Evolutionary conservation across 2,797 vertebrate genomes (phyloP).

Genomic region (Myotis myotis): DNA sequence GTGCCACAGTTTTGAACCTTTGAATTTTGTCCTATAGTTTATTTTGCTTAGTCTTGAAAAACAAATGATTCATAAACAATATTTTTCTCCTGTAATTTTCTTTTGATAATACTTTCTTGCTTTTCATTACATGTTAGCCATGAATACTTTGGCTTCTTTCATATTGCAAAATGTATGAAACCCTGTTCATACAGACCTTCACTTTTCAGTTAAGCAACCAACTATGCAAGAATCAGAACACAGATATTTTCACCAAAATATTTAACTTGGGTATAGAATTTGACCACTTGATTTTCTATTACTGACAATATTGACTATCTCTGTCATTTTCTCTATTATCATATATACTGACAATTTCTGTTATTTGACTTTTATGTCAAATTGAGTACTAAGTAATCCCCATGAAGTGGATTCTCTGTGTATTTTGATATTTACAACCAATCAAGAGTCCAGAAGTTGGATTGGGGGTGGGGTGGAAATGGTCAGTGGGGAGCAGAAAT

Average conservation of each 20-base stretch:
- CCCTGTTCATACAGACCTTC: not conserved
- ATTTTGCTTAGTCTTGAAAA: slow-evolving; percentile 20
- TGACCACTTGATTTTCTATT: slow-evolving; percentile 14
- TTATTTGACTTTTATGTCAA: slow-evolving; percentile 31
- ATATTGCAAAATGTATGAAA: not conserved
- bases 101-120: not conserved
- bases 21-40: not conserved
- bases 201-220: not conserved
- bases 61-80: not conserved
- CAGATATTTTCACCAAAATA: not conserved
- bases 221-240: not conserved
- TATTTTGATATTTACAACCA: not conserved
- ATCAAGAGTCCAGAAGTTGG: not conserved
- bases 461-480: not conserved
- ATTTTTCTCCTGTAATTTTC: not conserved
- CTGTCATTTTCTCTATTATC: not conserved
- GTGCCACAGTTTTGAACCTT: not conserved
- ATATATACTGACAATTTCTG: not conserved
- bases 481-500: not conserved
- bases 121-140: not conserved
- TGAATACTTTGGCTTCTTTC: slow-evolving; percentile 21
- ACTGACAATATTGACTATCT: not conserved
- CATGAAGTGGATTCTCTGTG: not conserved
- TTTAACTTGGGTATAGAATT: not conserved
- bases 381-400: not conserved